Evolutionary conservation across 2,797 vertebrate genomes (phyloP), one percentile per base, ranked within the genome.

Genomic region (Diglossa cyanea): DNA sequence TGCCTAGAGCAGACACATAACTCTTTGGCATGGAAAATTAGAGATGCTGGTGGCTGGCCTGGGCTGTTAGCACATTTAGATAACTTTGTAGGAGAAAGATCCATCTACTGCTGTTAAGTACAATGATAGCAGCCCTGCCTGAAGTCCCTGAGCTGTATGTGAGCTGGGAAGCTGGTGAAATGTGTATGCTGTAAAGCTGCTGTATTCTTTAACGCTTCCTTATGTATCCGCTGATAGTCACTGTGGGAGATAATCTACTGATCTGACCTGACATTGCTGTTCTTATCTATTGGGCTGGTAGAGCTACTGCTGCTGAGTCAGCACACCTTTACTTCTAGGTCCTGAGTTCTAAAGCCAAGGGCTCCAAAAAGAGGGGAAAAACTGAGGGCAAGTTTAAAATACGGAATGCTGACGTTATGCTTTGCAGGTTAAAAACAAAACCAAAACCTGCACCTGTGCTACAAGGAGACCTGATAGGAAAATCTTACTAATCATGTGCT

Each of bases 261-360:
- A 55, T 71, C 42, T 84, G 58, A 75, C 37, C 51, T 1, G 3
- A 37, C 0, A 0, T 28, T 88, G 63, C 77, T 3, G 1, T 73
- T 62, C 20, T 48, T 85, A 45, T 4, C 16, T 51, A 3, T 62
- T 7, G 6, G 84, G 63, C 11, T 9, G 17, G 48, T 42, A n/a
- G 60, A 90, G 55, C 61, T 87, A 76, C 68, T 93, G 53, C 84
- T 76, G 75, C 84, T 74, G 75, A 83, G 12, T 81, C 77, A 92
- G 44, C 37, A 40, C 4, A 4, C 31, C 4, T 3, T 72, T 44
- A 33, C 50, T 63, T 71, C 42, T 18, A 25, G n/a, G 53, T 53
- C 18, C 50, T 54, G 45, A 79, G 51, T 91, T 63, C 54, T 72
- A n/a, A 33, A 78, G 39, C 28, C 24, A 80, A 74, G 53, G 54